phyloP scores from a whole-genome alignment of 2,797 vertebrate genomes.

The Nyctalus aviator region DNA sequence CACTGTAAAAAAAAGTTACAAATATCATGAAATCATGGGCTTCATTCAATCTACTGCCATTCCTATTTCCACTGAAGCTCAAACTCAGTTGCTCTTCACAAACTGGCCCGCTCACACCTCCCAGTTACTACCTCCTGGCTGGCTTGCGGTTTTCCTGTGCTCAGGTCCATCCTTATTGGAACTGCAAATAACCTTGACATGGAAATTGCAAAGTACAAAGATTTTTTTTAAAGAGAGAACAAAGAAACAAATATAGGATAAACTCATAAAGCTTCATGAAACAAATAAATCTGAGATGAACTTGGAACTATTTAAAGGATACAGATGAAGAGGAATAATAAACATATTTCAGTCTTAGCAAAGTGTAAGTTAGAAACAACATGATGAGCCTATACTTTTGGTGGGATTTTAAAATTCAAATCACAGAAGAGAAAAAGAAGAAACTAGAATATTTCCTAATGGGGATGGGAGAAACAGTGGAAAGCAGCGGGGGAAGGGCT shows the following conservation, averaged over 20 bases:
- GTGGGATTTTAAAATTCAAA: background rate
- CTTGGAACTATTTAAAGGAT: constrained; percentile 23
- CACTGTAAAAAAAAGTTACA: background rate
- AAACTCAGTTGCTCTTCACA: background rate
- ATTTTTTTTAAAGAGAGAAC: background rate
- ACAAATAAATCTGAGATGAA: background rate
- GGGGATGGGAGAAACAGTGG: background rate
- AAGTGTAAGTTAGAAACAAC: background rate
- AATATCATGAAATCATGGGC: background rate
- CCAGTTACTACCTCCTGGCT: background rate
- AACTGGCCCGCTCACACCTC: background rate
- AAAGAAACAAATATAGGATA: background rate
- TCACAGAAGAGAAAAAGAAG: background rate
- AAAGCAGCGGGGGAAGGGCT: background rate
- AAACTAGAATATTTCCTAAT: background rate
- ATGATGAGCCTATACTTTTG: background rate
- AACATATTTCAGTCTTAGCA: background rate
- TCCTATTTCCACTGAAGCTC: background rate
- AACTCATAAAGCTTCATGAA: background rate
- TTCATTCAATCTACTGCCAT: background rate
- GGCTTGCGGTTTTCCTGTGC: background rate
- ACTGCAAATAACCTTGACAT: background rate
- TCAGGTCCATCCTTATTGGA: background rate
- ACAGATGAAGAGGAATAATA: background rate
- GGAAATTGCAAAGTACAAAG: background rate